Conservation (phyloP, 1,140 invertebrate genomes). For the Megathymus violae region DNA sequence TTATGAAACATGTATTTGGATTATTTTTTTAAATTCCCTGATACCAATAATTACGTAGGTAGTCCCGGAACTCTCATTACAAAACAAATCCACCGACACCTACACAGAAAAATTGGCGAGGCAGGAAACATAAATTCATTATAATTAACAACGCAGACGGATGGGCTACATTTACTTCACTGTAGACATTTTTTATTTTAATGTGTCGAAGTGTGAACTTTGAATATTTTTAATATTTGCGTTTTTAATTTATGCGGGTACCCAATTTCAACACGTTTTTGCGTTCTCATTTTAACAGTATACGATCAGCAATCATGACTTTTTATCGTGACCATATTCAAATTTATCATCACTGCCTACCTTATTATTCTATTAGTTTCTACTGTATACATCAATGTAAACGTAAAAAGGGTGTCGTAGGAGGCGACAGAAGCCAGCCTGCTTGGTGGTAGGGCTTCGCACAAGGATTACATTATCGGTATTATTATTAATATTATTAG, state of each 20-base stretch:
- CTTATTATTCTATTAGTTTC: too few species aligned
- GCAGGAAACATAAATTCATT: constrained; percentile 41
- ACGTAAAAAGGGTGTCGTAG: too few species aligned
- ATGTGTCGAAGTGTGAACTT: constrained; percentile 31
- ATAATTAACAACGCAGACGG: constrained; percentile 34
- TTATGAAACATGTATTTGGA: too few species aligned
- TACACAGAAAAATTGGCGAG: constrained; percentile 39
- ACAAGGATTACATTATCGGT: too few species aligned
- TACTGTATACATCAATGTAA: too few species aligned
- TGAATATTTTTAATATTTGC: constrained; percentile 13
- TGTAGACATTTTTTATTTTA: constrained; percentile 26
- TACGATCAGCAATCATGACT: not conserved
- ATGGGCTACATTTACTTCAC: constrained; percentile 29
- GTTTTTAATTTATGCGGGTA: constrained; percentile 23
- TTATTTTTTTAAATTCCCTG: too few species aligned
- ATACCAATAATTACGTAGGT: constrained; percentile 34
- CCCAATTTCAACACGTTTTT: not conserved
- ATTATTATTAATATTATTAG: too few species aligned
- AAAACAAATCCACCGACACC: constrained; percentile 36
- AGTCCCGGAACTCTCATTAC: constrained; percentile 36
- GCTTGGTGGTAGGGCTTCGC: too few species aligned
- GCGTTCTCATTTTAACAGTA: constrained; percentile 6
- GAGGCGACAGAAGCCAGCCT: too few species aligned
- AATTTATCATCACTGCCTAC: too few species aligned
- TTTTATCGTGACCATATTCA: too few species aligned